A percentile compares a stretch with the other conserved stretches of the same genome.
These are phyloP conservation scores for Aurelia aurita DNA, from an alignment of 30 jellyfish, hydroid and myxozoan genomes.

Conservation along the genomic window DNA sequence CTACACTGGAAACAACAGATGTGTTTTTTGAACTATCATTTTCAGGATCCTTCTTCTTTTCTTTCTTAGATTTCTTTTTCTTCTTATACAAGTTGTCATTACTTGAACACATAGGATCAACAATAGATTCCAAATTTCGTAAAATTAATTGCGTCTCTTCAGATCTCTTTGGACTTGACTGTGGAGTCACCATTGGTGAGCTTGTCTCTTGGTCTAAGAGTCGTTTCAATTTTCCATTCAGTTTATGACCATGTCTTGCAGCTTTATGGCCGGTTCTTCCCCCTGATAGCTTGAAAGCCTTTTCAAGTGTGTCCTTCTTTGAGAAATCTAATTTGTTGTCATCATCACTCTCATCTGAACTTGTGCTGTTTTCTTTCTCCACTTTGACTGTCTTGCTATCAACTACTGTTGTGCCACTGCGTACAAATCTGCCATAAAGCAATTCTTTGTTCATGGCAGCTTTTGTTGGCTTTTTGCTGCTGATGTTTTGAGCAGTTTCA, in stretches of 20 bases:
- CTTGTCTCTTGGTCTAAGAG: conserved; percentile 76
- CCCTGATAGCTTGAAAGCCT: conserved; percentile 76
- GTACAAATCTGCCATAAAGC: conserved; percentile 85
- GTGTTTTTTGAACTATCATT: no score
- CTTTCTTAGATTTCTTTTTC: no score
- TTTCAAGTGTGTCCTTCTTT: conserved; percentile 78
- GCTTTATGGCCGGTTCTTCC: conserved; percentile 98
- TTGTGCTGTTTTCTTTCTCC: not conserved
- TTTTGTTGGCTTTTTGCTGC: conserved; percentile 79
- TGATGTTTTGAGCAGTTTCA: conserved; percentile 29
- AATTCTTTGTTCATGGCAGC: conserved; percentile 56
- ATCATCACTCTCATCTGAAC: conserved; percentile 41
- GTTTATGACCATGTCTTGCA: conserved; percentile 94
- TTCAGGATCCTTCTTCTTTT: no score
- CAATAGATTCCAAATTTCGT: not conserved
- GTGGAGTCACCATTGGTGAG: conserved; percentile 21
- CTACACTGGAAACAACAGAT: no score
- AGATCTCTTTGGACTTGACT: conserved; percentile 23
- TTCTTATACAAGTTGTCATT: no score
- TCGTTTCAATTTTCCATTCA: conserved; percentile 92
- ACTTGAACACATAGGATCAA: no score
- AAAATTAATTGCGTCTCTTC: not conserved
- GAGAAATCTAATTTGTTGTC: conserved; percentile 48
- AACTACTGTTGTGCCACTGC: conserved; percentile 64
- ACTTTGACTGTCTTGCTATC: conserved; percentile 20